phyloP scores from a whole-genome alignment of 2,113 vertebrate species.

The Rostratula benghalensis region DNA sequence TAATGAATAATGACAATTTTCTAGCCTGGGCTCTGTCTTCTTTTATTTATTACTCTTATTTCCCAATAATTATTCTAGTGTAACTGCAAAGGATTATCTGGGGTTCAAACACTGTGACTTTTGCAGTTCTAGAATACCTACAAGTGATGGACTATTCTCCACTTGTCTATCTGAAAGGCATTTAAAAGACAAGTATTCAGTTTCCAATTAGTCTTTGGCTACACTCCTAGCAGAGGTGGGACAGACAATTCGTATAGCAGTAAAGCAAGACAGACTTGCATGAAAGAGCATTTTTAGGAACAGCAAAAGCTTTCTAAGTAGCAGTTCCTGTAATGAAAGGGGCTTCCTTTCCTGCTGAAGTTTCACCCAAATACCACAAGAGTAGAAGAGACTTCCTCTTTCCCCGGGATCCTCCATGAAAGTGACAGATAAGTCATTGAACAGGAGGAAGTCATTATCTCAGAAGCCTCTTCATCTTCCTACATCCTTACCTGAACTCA shows the following conservation, averaged over 20 bases:
- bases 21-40: background rate
- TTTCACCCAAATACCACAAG: background rate
- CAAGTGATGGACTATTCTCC: background rate
- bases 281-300: background rate
- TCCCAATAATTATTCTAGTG: background rate
- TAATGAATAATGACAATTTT: background rate
- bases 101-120: background rate
- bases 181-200: background rate
- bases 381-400: background rate
- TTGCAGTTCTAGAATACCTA: background rate
- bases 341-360: background rate
- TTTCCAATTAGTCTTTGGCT: background rate
- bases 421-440: background rate
- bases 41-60: background rate
- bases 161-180: background rate
- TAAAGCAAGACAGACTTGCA: background rate
- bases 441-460: background rate
- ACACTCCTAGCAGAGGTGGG: background rate
- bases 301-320: background rate
- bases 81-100: background rate
- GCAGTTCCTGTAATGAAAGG: background rate
- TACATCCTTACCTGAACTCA: background rate
- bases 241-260: background rate
- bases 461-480: background rate
- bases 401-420: background rate